phyloP scores from a whole-genome alignment of 1,140 invertebrate genomes.

The Drosophila cardini region DNA sequence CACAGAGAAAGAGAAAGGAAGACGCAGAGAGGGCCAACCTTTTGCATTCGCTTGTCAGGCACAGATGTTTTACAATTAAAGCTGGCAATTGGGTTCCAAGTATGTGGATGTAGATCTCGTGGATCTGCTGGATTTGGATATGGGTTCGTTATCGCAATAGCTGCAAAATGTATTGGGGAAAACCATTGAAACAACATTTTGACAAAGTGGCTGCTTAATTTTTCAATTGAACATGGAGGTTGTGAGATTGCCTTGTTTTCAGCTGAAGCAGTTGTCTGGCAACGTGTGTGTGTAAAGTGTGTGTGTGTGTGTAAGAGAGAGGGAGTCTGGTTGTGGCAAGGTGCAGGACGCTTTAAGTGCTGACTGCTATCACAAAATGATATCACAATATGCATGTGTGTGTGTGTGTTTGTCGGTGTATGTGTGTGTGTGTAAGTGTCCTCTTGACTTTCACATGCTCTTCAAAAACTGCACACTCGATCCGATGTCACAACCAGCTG shows the following conservation, averaged over 20 bases:
- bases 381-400: slow-evolving; percentile 58
- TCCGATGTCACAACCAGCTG: slow-evolving; percentile 69
- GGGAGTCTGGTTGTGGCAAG: slow-evolving; percentile 15
- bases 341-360: slow-evolving; percentile 69
- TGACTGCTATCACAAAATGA: slow-evolving; percentile 69
- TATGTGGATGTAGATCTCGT: too few relatives aligned
- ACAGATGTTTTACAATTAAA: slow-evolving; percentile 79
- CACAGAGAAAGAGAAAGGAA: neutral
- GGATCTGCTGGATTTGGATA: slow-evolving; percentile 16
- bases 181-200: slow-evolving; percentile 75
- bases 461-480: slow-evolving; percentile 71
- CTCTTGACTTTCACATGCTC: slow-evolving; percentile 75
- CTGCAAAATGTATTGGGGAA: slow-evolving; percentile 1
- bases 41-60: slow-evolving; percentile 76
- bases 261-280: slow-evolving; percentile 2
- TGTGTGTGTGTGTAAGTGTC: slow-evolving; percentile 57
- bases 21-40: slow-evolving; percentile 59
- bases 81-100: slow-evolving; percentile 43
- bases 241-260: slow-evolving; percentile 11
- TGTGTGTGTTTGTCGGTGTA: slow-evolving; percentile 49
- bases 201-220: slow-evolving; percentile 82
- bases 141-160: neutral
- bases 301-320: slow-evolving; percentile 16
- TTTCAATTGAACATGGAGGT: slow-evolving; percentile 67
- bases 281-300: neutral